Evolutionary conservation across 2,113 vertebrate species (phyloP).

Genomic region (Melanerpes aurifrons): DNA sequence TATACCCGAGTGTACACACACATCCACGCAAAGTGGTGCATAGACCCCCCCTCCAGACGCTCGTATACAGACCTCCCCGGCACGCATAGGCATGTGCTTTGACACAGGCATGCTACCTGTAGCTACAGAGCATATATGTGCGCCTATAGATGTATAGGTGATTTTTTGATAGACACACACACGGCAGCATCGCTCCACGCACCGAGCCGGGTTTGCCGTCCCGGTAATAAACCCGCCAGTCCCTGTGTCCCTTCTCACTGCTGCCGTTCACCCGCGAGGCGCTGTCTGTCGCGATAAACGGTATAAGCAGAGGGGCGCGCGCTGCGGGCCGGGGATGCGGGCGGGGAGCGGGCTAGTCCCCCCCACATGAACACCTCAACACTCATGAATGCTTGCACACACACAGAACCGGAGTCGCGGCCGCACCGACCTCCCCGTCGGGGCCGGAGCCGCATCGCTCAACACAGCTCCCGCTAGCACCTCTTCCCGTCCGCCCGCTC

Average conservation of each 20-base stretch:
- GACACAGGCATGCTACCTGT: neutral
- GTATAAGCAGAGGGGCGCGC: neutral
- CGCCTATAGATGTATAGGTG: accelerated
- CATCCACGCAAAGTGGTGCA: neutral
- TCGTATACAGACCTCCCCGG: neutral
- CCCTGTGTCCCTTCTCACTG: neutral
- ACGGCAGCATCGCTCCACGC: neutral
- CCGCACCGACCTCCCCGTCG: neutral
- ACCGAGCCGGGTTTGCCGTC: neutral
- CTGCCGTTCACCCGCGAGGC: neutral
- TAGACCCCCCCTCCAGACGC: too few species aligned
- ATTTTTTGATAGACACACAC: neutral
- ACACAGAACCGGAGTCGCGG: neutral
- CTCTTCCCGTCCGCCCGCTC: neutral
- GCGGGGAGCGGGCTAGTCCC: neutral
- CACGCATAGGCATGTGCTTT: neutral
- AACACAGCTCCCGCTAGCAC: neutral
- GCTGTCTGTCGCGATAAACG: neutral
- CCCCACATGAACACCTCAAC: neutral
- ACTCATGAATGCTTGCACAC: neutral
- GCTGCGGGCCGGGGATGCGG: neutral
- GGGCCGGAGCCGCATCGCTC: neutral
- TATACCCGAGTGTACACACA: accelerated
- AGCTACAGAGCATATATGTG: neutral
- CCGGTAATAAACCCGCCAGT: neutral